Conservation (phyloP, 2,113 vertebrate genomes). For the Ranitomeya variabilis region DNA sequence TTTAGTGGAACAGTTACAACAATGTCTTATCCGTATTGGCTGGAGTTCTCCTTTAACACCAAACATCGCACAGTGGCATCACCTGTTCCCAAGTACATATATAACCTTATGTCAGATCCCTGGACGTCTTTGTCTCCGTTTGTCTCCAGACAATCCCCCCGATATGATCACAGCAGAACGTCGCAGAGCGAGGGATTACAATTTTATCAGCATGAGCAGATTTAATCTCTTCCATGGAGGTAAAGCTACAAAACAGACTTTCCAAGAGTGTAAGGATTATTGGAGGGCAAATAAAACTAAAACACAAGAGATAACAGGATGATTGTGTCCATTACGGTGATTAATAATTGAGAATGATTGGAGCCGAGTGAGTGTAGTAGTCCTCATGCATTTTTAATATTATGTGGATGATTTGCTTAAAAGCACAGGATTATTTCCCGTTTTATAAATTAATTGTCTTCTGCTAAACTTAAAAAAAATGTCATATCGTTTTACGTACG, state of each 20-base stretch:
- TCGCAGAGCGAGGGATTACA: constrained; percentile 28
- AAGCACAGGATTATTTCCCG: neutral
- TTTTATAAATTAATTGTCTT: neutral
- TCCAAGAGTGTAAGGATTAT: neutral
- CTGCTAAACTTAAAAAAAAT: neutral
- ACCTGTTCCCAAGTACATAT: neutral
- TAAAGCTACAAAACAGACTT: constrained; percentile 7
- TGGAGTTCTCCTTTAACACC: neutral
- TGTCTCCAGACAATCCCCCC: neutral
- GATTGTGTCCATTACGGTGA: neutral
- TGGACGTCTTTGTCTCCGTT: neutral
- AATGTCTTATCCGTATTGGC: neutral
- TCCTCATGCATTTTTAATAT: neutral
- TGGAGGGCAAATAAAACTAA: neutral
- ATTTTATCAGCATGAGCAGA: constrained; percentile 27
- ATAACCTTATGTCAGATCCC: neutral
- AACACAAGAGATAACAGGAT: neutral
- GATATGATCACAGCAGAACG: constrained; percentile 29
- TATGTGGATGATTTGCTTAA: neutral
- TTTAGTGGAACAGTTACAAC: no score
- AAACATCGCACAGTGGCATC: no score
- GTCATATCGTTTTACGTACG: neutral
- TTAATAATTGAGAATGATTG: neutral
- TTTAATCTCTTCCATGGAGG: constrained; percentile 34
- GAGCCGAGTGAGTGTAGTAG: neutral